Evolutionary conservation across 2,797 vertebrate species (phyloP).

Genomic region (Epinephelus awoara): DNA sequence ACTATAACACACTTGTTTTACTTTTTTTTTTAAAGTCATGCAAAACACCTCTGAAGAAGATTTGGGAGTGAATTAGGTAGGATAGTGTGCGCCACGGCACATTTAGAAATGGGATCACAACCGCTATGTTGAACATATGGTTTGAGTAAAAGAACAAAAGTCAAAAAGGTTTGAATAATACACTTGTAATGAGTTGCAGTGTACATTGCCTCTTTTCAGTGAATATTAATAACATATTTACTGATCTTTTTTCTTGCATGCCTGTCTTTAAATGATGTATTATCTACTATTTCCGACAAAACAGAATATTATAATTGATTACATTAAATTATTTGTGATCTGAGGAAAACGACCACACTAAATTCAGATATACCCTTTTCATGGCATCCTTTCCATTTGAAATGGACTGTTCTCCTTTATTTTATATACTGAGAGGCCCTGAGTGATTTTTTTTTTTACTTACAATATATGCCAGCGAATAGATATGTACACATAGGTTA

Average conservation of each 20-base stretch:
- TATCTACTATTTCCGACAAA: slow-evolving; percentile 86
- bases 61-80: slow-evolving; percentile 88
- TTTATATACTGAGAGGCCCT: slow-evolving; percentile 89
- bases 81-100: slow-evolving; percentile 83
- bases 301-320: slow-evolving; percentile 86
- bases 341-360: slow-evolving; percentile 87
- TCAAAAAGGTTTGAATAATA: slow-evolving; percentile 86
- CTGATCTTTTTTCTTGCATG: slow-evolving; percentile 86
- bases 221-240: slow-evolving; percentile 83
- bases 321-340: slow-evolving; percentile 88
- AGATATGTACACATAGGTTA: slow-evolving; percentile 91
- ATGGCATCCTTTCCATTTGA: slow-evolving; percentile 85
- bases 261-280: slow-evolving; percentile 88
- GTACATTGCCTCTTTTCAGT: slow-evolving; percentile 85
- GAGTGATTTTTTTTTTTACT: slow-evolving; percentile 85
- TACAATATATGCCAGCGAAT: slow-evolving; percentile 90
- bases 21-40: slow-evolving; percentile 82
- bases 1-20: slow-evolving; percentile 80
- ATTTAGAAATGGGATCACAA: slow-evolving; percentile 83
- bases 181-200: slow-evolving; percentile 86
- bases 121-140: slow-evolving; percentile 81
- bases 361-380: slow-evolving; percentile 86
- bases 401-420: slow-evolving; percentile 87
- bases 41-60: slow-evolving; percentile 88
- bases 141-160: slow-evolving; percentile 85